Conservation (phyloP, 2,797 vertebrate genomes). For the Myoxocephalus aenaeus region DNA sequence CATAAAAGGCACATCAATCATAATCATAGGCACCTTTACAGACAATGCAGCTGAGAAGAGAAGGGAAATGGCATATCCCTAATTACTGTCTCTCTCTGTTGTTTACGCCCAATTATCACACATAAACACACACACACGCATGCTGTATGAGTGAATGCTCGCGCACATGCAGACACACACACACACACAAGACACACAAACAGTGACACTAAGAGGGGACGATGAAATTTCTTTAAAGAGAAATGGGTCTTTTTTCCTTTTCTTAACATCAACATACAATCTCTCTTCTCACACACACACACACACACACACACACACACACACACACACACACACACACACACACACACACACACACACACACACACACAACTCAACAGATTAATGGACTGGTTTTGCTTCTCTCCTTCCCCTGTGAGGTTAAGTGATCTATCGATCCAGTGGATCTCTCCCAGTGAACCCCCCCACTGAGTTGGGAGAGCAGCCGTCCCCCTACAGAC, state of each 20-base stretch:
- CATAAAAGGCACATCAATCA: conserved; percentile 84
- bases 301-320: conserved; percentile 1
- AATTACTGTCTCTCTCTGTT: conserved; percentile 77
- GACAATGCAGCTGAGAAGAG: conserved; percentile 76
- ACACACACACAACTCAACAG: conserved; percentile 4
- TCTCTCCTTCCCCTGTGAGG: conserved; percentile 19
- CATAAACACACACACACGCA: conserved; percentile 28
- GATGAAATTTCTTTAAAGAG: conserved; percentile 44
- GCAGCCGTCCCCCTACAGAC: conserved; percentile 20
- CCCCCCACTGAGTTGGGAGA: conserved; percentile 37
- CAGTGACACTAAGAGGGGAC: conserved; percentile 7
- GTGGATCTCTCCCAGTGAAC: conserved; percentile 54
- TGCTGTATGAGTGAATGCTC: conserved; percentile 8
- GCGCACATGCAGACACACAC: conserved; percentile 12
- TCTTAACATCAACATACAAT: background rate
- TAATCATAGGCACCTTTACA: conserved; percentile 81
- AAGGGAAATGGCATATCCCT: conserved; percentile 80
- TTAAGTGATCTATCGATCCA: conserved; percentile 67
- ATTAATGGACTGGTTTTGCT: conserved; percentile 51
- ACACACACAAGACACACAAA: conserved; percentile 16
- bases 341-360: conserved; percentile 3
- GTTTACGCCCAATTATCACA: conserved; percentile 59
- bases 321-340: conserved; percentile 16
- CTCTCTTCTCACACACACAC: conserved; percentile 1
- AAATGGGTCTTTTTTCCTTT: conserved; percentile 23